phyloP scores from a whole-genome alignment of 2,113 vertebrate genomes.

The Dicentrarchus labrax region DNA sequence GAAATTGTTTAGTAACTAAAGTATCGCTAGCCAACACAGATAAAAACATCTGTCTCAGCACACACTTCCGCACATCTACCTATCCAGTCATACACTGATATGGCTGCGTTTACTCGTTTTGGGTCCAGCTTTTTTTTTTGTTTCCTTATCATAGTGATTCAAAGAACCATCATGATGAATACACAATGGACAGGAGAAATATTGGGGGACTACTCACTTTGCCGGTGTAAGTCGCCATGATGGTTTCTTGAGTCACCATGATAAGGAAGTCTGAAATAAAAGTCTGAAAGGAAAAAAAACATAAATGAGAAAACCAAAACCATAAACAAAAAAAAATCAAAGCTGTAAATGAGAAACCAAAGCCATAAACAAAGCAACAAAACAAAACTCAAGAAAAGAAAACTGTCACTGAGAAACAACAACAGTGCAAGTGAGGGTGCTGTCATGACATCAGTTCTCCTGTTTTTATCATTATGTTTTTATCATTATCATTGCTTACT shows the following conservation, averaged over 20 bases:
- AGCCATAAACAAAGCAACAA: constrained; percentile 41
- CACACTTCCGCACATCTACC: constrained; percentile 20
- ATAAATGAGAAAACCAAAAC: constrained; percentile 70
- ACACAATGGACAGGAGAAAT: constrained; percentile 64
- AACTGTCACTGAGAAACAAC: constrained; percentile 36
- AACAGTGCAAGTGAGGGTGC: constrained; percentile 46
- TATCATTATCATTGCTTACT: neutral
- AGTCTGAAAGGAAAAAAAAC: constrained; percentile 68
- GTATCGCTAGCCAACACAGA: constrained; percentile 13
- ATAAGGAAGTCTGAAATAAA: constrained; percentile 73
- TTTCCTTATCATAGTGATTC: constrained; percentile 63
- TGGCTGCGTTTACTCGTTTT: constrained; percentile 10
- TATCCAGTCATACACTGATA: neutral
- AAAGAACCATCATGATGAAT: constrained; percentile 67
- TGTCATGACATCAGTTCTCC: constrained; percentile 19
- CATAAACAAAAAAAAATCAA: constrained; percentile 52
- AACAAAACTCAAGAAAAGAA: constrained; percentile 41
- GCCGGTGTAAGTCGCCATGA: constrained; percentile 68
- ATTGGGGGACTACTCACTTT: constrained; percentile 70
- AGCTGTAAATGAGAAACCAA: constrained; percentile 57
- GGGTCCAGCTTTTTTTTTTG: constrained; percentile 34
- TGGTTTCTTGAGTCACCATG: constrained; percentile 74
- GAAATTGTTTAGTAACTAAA: neutral
- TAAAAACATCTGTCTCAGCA: constrained; percentile 13
- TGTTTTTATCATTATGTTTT: neutral